Conservation (phyloP, 2,888 invertebrate genomes). For the Matsumyia berberina region DNA sequence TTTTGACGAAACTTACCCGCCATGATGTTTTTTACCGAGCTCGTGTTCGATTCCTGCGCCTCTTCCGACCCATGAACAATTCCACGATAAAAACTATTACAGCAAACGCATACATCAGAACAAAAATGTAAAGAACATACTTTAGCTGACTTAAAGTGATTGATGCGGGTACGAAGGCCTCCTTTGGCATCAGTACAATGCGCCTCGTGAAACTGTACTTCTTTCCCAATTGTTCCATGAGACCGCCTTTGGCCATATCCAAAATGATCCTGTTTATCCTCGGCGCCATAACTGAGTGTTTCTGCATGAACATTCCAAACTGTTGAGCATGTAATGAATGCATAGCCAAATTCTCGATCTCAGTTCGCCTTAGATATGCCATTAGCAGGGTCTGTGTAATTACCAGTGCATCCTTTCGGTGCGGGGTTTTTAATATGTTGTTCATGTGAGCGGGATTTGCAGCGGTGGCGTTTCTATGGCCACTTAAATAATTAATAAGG, state of each 20-base stretch:
- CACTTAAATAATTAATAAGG: not conserved
- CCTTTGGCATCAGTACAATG: not conserved
- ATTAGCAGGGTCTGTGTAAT: not conserved
- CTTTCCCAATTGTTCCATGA: not conserved
- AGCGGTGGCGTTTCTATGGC: not conserved
- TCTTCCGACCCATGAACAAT: not conserved
- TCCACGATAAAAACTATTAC: not conserved
- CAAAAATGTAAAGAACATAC: not conserved
- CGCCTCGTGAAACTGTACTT: not conserved
- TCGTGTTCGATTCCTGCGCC: no score
- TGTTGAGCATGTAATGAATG: not conserved
- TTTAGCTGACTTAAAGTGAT: not conserved
- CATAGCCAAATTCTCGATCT: not conserved
- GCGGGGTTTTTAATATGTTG: not conserved
- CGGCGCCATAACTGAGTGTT: not conserved
- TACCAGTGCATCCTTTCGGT: not conserved
- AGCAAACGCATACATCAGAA: not conserved
- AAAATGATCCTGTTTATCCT: not conserved
- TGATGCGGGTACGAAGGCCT: not conserved
- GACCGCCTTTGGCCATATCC: not conserved
- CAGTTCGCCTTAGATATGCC: not conserved
- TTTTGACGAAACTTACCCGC: no score
- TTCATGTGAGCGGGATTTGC: not conserved
- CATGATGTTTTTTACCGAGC: no score
- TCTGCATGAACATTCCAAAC: not conserved